phyloP scores from a whole-genome alignment of 23 tunicate species.

The Trididemnum miniatum region DNA sequence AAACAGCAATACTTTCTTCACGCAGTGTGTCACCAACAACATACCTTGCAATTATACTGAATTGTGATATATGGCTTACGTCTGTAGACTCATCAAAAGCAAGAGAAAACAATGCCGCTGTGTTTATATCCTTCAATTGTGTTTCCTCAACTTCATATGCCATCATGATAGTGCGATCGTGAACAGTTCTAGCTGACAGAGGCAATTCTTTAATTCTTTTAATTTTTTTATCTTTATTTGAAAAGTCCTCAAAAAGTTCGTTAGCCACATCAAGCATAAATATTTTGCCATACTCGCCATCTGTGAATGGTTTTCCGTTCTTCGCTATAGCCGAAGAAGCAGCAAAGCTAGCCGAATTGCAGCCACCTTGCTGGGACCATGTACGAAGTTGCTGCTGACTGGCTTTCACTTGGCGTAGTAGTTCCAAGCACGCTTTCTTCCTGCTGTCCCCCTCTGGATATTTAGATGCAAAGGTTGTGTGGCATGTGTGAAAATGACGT shows the following conservation, averaged over 20 bases:
- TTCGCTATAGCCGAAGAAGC: conserved; percentile 39
- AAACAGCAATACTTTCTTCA: conserved; percentile 47
- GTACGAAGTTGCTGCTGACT: conserved; percentile 45
- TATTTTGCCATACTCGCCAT: conserved; percentile 41
- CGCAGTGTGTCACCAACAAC: conserved; percentile 45
- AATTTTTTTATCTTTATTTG: conserved; percentile 2
- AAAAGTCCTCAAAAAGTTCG: conserved; percentile 16
- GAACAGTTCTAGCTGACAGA: conserved; percentile 39
- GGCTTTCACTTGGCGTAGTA: conserved; percentile 37
- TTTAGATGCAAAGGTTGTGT: conserved; percentile 41
- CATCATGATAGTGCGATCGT: conserved; percentile 38
- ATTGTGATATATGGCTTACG: conserved; percentile 50
- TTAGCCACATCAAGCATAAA: conserved; percentile 50
- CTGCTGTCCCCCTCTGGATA: conserved; percentile 48
- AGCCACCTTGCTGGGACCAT: conserved; percentile 43
- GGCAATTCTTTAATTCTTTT: conserved; percentile 42
- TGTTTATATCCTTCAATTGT: conserved; percentile 40
- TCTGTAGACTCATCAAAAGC: conserved; percentile 52
- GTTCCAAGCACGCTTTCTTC: conserved; percentile 45
- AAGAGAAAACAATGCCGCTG: conserved; percentile 45
- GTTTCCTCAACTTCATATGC: conserved; percentile 48
- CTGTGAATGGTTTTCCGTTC: conserved; percentile 41
- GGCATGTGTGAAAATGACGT: conserved; percentile 27
- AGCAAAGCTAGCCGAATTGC: conserved; percentile 49
- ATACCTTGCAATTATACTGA: conserved; percentile 50